Conservation (phyloP, 2,797 vertebrate species). For the Diceros bicornis region DNA sequence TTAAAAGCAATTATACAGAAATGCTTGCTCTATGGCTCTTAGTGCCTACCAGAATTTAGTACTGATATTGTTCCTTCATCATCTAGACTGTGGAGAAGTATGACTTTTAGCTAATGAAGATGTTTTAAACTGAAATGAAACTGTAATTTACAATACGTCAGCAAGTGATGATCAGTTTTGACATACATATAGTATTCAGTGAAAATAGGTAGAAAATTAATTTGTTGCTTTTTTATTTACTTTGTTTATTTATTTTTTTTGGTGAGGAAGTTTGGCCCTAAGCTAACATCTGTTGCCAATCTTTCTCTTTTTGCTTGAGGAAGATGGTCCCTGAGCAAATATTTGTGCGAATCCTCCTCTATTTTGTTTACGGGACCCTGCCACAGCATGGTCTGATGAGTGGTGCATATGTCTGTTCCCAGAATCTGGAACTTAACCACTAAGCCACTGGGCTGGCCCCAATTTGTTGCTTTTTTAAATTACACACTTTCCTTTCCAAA, state of each 20-base stretch:
- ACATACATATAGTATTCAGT: not conserved
- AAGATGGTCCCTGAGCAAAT: too few relatives aligned
- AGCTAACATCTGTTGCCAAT: too few relatives aligned
- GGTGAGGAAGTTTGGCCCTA: too few relatives aligned
- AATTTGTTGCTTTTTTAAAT: not conserved
- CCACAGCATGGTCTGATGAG: too few relatives aligned
- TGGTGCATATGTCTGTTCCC: too few relatives aligned
- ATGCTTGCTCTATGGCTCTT: not conserved
- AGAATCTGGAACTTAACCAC: too few relatives aligned
- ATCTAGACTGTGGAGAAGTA: not conserved
- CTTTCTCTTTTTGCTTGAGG: too few relatives aligned
- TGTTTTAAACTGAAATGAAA: not conserved
- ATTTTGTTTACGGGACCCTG: too few relatives aligned
- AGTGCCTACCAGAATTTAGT: not conserved
- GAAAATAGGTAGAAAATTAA: conserved; percentile 41
- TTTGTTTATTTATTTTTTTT: too few relatives aligned
- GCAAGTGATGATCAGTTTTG: not conserved
- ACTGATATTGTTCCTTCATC: not conserved
- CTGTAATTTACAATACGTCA: conserved; percentile 14
- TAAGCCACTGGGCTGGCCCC: too few relatives aligned
- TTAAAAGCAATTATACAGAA: not conserved
- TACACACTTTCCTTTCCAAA: conserved; percentile 38
- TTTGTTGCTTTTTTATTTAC: not conserved
- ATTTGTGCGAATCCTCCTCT: too few relatives aligned
- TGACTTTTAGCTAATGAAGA: not conserved